Percentiles rank a stretch among this genome's conserved stretches.
Evolutionary conservation across 1,140 invertebrate genomes (phyloP).

Genomic region (Drosophila suzukii): DNA sequence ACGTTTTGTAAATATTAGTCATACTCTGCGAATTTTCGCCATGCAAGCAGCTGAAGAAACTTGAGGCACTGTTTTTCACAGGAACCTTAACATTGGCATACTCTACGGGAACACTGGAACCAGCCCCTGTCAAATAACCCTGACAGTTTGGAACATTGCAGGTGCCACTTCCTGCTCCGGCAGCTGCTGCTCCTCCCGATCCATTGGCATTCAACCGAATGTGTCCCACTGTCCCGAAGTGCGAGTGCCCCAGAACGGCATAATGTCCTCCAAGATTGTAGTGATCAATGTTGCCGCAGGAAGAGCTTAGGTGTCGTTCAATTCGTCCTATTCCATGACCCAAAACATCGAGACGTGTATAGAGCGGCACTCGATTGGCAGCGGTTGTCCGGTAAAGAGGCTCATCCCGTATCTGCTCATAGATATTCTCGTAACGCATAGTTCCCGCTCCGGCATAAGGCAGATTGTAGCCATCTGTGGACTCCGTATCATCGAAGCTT

Average conservation of each 20-base stretch:
- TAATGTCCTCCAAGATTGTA: constrained; percentile 84
- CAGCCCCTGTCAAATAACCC: constrained; percentile 41
- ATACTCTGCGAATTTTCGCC: constrained; percentile 84
- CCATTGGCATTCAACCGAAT: constrained; percentile 76
- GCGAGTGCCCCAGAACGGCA: constrained; percentile 81
- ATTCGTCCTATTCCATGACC: constrained; percentile 86
- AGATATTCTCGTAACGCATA: constrained; percentile 84
- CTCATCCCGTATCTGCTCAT: constrained; percentile 86
- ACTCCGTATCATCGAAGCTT: constrained; percentile 84
- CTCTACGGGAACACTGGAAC: constrained; percentile 33
- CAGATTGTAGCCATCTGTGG: constrained; percentile 80
- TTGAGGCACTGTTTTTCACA: constrained; percentile 80
- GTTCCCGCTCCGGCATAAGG: constrained; percentile 53
- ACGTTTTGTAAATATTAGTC: constrained; percentile 82
- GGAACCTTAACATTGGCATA: constrained; percentile 66
- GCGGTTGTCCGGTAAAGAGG: constrained; percentile 75
- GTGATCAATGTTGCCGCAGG: constrained; percentile 86
- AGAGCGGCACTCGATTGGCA: constrained; percentile 84
- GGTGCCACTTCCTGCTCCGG: constrained; percentile 8
- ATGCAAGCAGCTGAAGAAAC: constrained; percentile 83
- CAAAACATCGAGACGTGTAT: constrained; percentile 86
- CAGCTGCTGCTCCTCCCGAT: constrained; percentile 4
- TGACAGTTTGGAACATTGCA: constrained; percentile 69
- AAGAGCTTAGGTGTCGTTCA: constrained; percentile 86
- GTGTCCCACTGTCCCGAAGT: constrained; percentile 82